These are phyloP conservation scores for Coranthus polyacanthus DNA, from an alignment of 2,797 vertebrate species.

Conservation along the genomic window DNA sequence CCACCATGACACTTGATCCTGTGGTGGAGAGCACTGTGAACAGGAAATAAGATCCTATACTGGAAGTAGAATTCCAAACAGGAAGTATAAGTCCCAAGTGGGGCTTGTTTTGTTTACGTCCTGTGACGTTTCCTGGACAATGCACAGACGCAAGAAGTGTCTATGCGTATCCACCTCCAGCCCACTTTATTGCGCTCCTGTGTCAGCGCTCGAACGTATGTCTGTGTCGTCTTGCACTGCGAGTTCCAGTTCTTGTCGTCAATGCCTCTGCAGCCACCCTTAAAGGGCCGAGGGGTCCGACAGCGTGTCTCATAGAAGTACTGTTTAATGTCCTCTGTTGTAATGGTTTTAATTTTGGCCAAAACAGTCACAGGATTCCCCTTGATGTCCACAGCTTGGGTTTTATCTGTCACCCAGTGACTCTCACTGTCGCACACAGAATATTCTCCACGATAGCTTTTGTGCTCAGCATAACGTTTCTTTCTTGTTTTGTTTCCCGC, in stretches of 20 bases:
- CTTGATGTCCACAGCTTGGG: slow-evolving; percentile 89
- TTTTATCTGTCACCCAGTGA: slow-evolving; percentile 95
- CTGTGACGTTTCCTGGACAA: slow-evolving; percentile 93
- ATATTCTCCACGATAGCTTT: slow-evolving; percentile 94
- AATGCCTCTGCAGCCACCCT: slow-evolving; percentile 94
- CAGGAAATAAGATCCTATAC: slow-evolving; percentile 60
- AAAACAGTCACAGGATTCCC: slow-evolving; percentile 91
- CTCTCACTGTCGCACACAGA: slow-evolving; percentile 97
- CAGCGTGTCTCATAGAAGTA: slow-evolving; percentile 98
- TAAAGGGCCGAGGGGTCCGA: slow-evolving; percentile 87
- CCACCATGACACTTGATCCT: slow-evolving; percentile 33
- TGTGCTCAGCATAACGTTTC: slow-evolving; percentile 92
- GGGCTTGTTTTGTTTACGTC: slow-evolving; percentile 81
- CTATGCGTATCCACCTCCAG: slow-evolving; percentile 98
- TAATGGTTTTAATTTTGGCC: slow-evolving; percentile 89
- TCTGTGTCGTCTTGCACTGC: slow-evolving; percentile 97
- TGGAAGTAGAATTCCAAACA: slow-evolving; percentile 58
- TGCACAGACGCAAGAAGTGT: slow-evolving; percentile 97
- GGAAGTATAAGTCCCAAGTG: slow-evolving; percentile 31
- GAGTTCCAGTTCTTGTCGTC: slow-evolving; percentile 99
- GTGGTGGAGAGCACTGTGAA: slow-evolving; percentile 29
- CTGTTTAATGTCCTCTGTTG: slow-evolving; percentile 90
- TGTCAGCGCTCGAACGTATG: slow-evolving; percentile 94
- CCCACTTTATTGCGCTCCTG: slow-evolving; percentile 87
- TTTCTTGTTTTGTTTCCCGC: slow-evolving; percentile 89